Base-by-base conservation (phyloP, 1,140 invertebrate species). In the Matsumurasca onukii region DNA sequence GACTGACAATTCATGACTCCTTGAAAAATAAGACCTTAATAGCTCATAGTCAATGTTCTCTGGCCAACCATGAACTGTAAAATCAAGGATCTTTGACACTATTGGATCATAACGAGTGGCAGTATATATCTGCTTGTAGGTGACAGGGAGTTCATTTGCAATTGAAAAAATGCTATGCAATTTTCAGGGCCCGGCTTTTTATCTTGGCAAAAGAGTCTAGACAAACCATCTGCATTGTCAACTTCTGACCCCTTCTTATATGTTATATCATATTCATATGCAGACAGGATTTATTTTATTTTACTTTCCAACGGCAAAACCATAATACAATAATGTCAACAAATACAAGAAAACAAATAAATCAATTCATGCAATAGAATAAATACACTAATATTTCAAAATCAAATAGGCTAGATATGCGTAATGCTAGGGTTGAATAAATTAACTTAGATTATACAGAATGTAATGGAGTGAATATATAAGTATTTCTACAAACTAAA, bases 1-100 rank as follows among this genome's bases (percentile, higher is more conserved):
- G 13, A 71, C 34, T 51, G 63, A 70, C 29, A 64, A 31, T 64
- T 64, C 24, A 64, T 30, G 17, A 31, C 24, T 64, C n/a, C 29
- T 30, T 17, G 30, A n/a, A 31, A 31, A 31, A 45, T 31, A 64
- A 17, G 62, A 31, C 34, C 34, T 17, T 24, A 64, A 31, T 24
- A 64, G 34, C n/a, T 64, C 17, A n/a, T 34, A 17, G 34, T 31
- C 25, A 64, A 45, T 22, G n/a, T 64, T 20, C 17, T 64, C 29
- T 31, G 62, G 62, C 29, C 62, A 64, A 17, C 39, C 62, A 31
- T 31, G n/a, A 3, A 34, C 20, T 17, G 39, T 45, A 17, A n/a
- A 64, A 34, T 64, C 62, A 15, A 31, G 17, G 13, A 31, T 31
- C 34, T 64, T 31, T 20, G 30, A 34, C 62, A 64, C 30, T 15